Conservation (phyloP, 2,888 invertebrate genomes). For the Brassicogethes aeneus region DNA sequence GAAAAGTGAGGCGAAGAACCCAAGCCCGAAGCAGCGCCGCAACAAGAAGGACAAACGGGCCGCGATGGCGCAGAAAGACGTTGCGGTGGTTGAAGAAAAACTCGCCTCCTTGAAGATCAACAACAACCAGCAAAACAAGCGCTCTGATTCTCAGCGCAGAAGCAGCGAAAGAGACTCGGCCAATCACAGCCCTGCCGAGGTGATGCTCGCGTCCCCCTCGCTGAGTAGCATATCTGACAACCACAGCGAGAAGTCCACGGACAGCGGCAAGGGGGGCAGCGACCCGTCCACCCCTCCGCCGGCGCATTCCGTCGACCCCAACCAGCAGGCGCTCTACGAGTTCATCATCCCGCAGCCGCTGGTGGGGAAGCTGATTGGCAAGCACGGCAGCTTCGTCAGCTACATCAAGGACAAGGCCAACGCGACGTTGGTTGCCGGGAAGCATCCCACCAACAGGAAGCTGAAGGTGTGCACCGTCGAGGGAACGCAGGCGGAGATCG, state of each 20-base stretch:
- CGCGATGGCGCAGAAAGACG: slow-evolving; percentile 21
- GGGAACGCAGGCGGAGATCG: slow-evolving; percentile 61
- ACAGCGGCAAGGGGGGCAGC: slow-evolving; percentile 75
- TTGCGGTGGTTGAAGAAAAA: slow-evolving; percentile 23
- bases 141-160: slow-evolving; percentile 34
- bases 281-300: slow-evolving; percentile 64
- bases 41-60: slow-evolving; percentile 7
- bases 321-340: slow-evolving; percentile 50
- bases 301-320: slow-evolving; percentile 36
- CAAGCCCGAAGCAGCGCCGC: slow-evolving; percentile 5
- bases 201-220: slow-evolving; percentile 57
- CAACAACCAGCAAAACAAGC: slow-evolving; percentile 10
- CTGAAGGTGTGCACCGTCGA: slow-evolving; percentile 63
- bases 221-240: slow-evolving; percentile 61
- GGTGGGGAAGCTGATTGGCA: slow-evolving; percentile 83
- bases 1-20: too few species aligned
- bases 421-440: slow-evolving; percentile 69
- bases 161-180: slow-evolving; percentile 56
- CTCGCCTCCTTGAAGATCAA: slow-evolving; percentile 16
- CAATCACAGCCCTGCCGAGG: slow-evolving; percentile 68
- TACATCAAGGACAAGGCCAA: slow-evolving; percentile 69
- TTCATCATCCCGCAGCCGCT: slow-evolving; percentile 66
- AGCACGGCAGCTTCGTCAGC: slow-evolving; percentile 71
- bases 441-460: slow-evolving; percentile 62
- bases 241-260: slow-evolving; percentile 71